A percentile compares a stretch with the other conserved stretches of the same genome.
Conservation (phyloP, 2,797 vertebrate genomes). For the Macropodus opercularis region DNA sequence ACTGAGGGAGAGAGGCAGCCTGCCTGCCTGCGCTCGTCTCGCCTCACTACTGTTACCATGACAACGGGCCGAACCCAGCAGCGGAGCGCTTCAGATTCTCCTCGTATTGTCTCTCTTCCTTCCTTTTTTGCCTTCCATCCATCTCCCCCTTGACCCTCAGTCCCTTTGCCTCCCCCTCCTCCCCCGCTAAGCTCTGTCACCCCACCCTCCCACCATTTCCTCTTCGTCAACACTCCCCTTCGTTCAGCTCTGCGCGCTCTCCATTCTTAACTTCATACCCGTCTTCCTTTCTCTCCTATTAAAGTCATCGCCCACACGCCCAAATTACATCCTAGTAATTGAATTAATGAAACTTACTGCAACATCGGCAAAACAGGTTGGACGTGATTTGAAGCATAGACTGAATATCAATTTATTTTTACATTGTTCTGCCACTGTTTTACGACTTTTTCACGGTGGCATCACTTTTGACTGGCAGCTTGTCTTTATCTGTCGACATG, state of each 20-base stretch:
- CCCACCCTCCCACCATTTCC: not conserved
- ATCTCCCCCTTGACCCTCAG: slow-evolving; percentile 31
- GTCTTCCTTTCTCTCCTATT: not conserved
- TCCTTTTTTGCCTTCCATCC: slow-evolving; percentile 1
- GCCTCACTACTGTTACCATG: slow-evolving; percentile 82
- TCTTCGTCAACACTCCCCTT: not conserved
- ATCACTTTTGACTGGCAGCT: not conserved
- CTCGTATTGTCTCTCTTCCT: slow-evolving; percentile 28
- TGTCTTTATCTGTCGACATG: too few species aligned
- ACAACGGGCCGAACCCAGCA: slow-evolving; percentile 65
- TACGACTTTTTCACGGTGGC: too few species aligned
- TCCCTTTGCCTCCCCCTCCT: not conserved
- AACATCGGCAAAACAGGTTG: not conserved
- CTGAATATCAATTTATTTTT: too few species aligned
- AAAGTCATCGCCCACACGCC: not conserved
- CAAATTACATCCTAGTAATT: not conserved
- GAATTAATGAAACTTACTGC: not conserved
- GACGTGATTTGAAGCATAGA: not conserved
- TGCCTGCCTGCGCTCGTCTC: slow-evolving; percentile 57
- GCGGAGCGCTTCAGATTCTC: slow-evolving; percentile 61
- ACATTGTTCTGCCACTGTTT: too few species aligned
- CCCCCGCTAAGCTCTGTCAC: slow-evolving; percentile 7
- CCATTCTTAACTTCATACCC: not conserved
- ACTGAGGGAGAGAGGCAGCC: slow-evolving; percentile 29
- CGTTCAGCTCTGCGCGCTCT: not conserved